A percentile compares a stretch with the other conserved stretches of the same genome.
phyloP scores from a whole-genome alignment of 2,888 invertebrate species.

The Dolichopus griseipennis region DNA sequence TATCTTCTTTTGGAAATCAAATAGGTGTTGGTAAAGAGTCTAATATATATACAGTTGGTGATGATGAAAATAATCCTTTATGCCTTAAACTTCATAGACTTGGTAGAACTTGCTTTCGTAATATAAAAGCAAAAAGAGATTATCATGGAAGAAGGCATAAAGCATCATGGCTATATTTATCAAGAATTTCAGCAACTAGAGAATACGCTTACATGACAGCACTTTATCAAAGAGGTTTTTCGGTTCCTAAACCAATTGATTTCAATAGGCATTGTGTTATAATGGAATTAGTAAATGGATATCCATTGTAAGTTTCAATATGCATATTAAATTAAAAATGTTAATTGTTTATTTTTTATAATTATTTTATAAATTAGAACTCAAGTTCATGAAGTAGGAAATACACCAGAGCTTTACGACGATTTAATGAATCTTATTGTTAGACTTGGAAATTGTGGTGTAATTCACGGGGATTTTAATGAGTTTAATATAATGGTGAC shows the following conservation, averaged over 20 bases:
- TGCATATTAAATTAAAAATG: neutral
- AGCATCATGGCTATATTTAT: constrained; percentile 92
- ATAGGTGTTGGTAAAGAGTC: constrained; percentile 99
- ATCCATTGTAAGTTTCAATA: constrained; percentile 58
- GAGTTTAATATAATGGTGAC: constrained; percentile 95
- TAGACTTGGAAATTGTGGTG: constrained; percentile 82
- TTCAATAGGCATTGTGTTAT: constrained; percentile 92
- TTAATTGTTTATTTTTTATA: neutral
- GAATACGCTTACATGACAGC: constrained; percentile 98
- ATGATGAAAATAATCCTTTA: constrained; percentile 67
- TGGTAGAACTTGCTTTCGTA: constrained; percentile 92
- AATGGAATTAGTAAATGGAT: constrained; percentile 85
- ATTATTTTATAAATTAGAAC: constrained; percentile 42
- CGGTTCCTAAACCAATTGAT: constrained; percentile 90
- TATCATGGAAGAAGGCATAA: constrained; percentile 87
- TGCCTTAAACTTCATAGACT: constrained; percentile 87
- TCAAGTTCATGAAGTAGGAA: constrained; percentile 54
- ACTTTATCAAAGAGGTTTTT: constrained; percentile 78
- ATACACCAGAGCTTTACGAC: constrained; percentile 76
- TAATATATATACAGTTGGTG: constrained; percentile 83
- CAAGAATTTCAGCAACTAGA: constrained; percentile 91
- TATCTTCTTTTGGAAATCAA: constrained; percentile 90
- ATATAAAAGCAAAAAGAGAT: constrained; percentile 90
- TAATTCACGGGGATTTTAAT: constrained; percentile 98
- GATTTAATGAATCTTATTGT: constrained; percentile 91